Percentiles rank a stretch among this genome's conserved stretches.
Evolutionary conservation across 2,888 invertebrate species (phyloP).

Genomic region (Elmis aenea): DNA sequence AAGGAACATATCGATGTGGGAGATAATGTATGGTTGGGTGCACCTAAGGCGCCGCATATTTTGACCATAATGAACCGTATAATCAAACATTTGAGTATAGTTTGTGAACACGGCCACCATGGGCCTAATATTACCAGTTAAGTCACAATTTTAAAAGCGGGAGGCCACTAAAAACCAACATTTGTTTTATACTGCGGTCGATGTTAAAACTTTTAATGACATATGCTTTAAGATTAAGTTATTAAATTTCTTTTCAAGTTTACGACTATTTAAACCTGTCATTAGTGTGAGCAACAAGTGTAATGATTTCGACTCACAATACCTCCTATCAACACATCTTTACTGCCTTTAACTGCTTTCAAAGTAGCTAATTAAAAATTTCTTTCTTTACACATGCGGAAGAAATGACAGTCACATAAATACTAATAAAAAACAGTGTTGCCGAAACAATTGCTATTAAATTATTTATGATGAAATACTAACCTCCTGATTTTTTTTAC

Average conservation of each 20-base stretch:
- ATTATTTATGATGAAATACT: no score
- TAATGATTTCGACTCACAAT: no score
- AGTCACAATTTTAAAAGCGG: conserved; percentile 5
- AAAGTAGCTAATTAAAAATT: no score
- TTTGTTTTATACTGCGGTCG: conserved; percentile 4
- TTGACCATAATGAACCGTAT: conserved; percentile 6
- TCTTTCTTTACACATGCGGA: no score
- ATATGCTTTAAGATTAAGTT: conserved; percentile 3
- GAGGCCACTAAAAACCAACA: conserved; percentile 5
- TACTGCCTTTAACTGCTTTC: no score
- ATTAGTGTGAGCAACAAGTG: no score
- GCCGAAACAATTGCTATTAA: no score
- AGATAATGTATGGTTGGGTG: not conserved
- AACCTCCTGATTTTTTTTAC: no score
- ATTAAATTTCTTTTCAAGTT: not conserved
- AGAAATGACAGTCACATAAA: no score
- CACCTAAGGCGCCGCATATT: conserved; percentile 7
- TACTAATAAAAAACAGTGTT: no score
- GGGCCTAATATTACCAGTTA: conserved; percentile 5
- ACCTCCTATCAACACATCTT: no score
- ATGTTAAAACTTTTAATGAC: conserved; percentile 3
- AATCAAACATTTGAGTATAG: conserved; percentile 6
- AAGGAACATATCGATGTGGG: no score
- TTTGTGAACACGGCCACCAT: conserved; percentile 2
- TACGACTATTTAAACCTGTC: not conserved